These are phyloP conservation scores for Acanthurus leucopareius DNA, from an alignment of 2,797 vertebrate species.

Conservation along the genomic window DNA sequence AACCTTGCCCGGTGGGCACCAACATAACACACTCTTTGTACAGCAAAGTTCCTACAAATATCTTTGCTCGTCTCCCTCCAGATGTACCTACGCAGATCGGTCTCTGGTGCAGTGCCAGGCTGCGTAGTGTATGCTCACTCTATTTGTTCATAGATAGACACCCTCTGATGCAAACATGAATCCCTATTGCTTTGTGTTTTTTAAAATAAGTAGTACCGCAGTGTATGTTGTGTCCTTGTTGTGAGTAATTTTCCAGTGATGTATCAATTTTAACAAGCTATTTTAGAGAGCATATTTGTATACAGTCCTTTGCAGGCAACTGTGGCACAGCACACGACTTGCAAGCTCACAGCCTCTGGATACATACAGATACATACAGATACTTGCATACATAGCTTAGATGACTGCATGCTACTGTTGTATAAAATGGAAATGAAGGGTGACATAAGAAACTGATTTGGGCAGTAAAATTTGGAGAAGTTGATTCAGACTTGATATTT, in stretches of 20 bases:
- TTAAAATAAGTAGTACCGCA: slow-evolving; percentile 9
- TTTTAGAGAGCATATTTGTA: neutral
- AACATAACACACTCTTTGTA: slow-evolving; percentile 1
- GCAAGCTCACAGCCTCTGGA: neutral
- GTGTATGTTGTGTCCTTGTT: neutral
- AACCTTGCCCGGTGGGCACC: neutral
- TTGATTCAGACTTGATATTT: neutral
- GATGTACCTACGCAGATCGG: slow-evolving; percentile 33
- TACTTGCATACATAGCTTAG: too few relatives aligned
- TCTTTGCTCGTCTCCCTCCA: slow-evolving; percentile 15
- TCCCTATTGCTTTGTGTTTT: neutral
- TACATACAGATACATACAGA: too few relatives aligned
- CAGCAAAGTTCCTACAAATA: slow-evolving; percentile 7
- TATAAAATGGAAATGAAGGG: neutral
- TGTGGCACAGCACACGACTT: neutral
- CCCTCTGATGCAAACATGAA: slow-evolving; percentile 17
- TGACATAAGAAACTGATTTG: neutral
- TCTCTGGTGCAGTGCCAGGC: slow-evolving; percentile 39
- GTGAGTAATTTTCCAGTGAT: neutral
- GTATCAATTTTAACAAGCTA: slow-evolving; percentile 2
- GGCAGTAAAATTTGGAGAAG: neutral
- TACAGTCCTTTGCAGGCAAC: neutral
- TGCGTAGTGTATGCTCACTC: slow-evolving; percentile 13
- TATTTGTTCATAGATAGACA: slow-evolving; percentile 24
- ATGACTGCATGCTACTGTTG: neutral